Evolutionary conservation across 2,113 vertebrate species (phyloP), one percentile per base, ranked within the genome.

Genomic region (Todiramphus saurophagus): DNA sequence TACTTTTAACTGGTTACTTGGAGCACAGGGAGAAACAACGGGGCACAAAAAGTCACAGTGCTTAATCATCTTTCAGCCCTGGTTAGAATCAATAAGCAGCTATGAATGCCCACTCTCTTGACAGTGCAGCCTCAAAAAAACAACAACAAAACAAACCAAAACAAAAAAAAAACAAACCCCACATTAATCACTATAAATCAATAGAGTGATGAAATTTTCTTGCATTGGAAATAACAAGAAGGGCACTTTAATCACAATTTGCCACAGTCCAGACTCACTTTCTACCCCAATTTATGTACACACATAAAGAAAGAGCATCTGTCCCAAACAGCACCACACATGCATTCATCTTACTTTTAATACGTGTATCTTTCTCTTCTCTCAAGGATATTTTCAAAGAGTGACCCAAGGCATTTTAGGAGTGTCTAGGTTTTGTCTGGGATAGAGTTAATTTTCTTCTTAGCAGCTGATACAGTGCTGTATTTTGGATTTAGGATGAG

Each of bases 41-140:
- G 64, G 48, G 64, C 72, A 68, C 62, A 90, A 90, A 74, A 96
- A 84, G 74, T 90, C 88, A 95, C 50, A 87, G 41, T 16, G 89
- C n/a, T 97, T 96, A 90, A 89, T 96, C 86, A 96, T 73, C 81
- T 94, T 83, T 92, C 63, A 83, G 11, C 48, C 31, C 90, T 43
- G 58, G 25, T 76, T 89, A 94, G 66, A 89, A 97, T 97, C 95
- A 96, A 93, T 94, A 89, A 91, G 63, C 11, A 83, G 39, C 50
- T 90, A 37, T 63, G 63, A 93, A 72, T 74, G 72, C 72, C 50
- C 24, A 68, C 53, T 90, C 8, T 90, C 64, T 66, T 89, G 64
- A 91, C 43, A 92, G 67, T 4, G 11, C 10, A 85, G 20, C 28
- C 89, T 96, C 35, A 63, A 16, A 41, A 28, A 6, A 48, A 14